Percentiles rank a stretch among this genome's conserved stretches.
Evolutionary conservation across 2,113 vertebrate species (phyloP).

Genomic region (Petroica traversi): DNA sequence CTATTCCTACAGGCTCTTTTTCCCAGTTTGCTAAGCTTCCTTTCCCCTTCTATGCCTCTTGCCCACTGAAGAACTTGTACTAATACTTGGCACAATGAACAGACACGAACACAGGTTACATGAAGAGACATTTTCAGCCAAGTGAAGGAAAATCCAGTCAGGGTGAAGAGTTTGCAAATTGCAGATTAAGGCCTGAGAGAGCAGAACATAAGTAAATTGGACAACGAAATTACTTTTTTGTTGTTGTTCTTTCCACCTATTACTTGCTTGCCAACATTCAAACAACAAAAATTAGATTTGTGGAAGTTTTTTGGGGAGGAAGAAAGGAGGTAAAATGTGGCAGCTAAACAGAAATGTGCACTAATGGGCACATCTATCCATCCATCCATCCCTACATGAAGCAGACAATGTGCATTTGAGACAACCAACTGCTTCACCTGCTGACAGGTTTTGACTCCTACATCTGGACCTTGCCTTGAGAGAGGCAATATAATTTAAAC

Average conservation of each 20-base stretch:
- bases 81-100: neutral
- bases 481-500: neutral
- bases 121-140: neutral
- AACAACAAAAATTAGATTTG: neutral
- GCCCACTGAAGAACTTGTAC: neutral
- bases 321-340: neutral
- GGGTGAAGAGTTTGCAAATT: neutral
- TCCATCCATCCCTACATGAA: neutral
- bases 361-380: neutral
- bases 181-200: neutral
- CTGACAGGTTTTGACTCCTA: neutral
- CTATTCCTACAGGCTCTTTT: neutral
- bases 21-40: neutral
- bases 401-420: neutral
- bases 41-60: neutral
- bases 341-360: neutral
- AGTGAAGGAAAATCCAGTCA: neutral
- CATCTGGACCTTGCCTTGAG: neutral
- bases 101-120: no score
- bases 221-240: rapidly evolving
- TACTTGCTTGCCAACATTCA: neutral
- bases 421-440: neutral
- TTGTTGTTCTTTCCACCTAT: neutral
- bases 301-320: neutral
- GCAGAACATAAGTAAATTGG: neutral